Percentiles rank a stretch among this genome's conserved stretches.
Conservation (phyloP, 2,888 invertebrate genomes). For the Tuberolachnus salignus region DNA sequence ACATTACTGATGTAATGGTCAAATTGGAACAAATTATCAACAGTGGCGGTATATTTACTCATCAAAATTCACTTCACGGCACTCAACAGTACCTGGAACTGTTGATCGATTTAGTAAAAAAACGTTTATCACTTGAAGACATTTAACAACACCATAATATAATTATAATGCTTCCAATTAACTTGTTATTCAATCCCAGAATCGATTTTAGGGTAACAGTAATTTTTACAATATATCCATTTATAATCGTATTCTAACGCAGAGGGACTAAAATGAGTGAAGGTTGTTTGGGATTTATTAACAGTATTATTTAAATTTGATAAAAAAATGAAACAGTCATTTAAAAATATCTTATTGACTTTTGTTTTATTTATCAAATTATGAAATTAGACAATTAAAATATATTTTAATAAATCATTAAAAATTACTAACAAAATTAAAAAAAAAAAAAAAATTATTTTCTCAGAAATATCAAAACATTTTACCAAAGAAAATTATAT, state of each 20-base stretch:
- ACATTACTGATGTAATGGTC: conserved; percentile 8
- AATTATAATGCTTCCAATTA: neutral
- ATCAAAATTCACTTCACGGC: conserved; percentile 28
- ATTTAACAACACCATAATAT: conserved; percentile 11
- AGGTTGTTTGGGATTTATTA: neutral
- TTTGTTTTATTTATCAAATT: conserved; percentile 1
- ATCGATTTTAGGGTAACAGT: neutral
- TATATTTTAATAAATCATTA: conserved; percentile 2
- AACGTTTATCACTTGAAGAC: conserved; percentile 27
- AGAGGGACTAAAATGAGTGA: too few relatives aligned
- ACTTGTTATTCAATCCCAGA: neutral
- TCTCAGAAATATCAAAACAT: conserved; percentile 20
- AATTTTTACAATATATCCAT: neutral
- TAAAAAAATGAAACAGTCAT: neutral
- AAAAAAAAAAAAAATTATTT: neutral
- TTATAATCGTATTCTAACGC: neutral
- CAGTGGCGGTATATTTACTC: conserved; percentile 25
- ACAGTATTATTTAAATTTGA: neutral
- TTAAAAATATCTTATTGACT: neutral
- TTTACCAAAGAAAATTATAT: conserved; percentile 42
- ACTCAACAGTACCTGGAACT: conserved; percentile 45
- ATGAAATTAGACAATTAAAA: conserved; percentile 2
- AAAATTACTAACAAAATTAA: neutral
- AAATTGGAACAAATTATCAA: conserved; percentile 46
- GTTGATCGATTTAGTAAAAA: conserved; percentile 42